Percentiles rank a stretch among this genome's conserved stretches.
phyloP scores from a whole-genome alignment of 2,797 vertebrate species.

The Coendou prehensilis region DNA sequence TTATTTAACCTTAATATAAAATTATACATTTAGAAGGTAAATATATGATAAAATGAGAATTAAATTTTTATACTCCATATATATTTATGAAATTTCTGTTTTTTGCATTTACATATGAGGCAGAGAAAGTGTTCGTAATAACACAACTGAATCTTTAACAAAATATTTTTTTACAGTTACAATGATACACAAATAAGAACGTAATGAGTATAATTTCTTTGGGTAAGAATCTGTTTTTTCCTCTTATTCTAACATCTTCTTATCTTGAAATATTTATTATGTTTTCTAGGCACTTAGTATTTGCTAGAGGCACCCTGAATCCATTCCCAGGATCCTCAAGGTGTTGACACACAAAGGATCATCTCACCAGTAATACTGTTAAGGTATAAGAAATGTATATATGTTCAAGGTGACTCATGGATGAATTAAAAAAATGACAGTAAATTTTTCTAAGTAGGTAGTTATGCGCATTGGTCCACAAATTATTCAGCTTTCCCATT shows the following conservation, averaged over 20 bases:
- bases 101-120: not conserved
- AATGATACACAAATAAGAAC: constrained; percentile 35
- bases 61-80: not conserved
- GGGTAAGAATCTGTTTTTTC: not conserved
- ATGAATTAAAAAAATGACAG: constrained; percentile 66
- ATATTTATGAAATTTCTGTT: not conserved
- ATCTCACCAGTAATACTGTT: not conserved
- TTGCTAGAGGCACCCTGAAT: constrained; percentile 30
- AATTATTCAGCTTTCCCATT: not conserved
- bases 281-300: constrained; percentile 65
- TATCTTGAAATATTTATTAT: constrained; percentile 72
- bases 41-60: not conserved
- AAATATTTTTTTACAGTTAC: constrained; percentile 44
- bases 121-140: constrained; percentile 24
- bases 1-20: not conserved
- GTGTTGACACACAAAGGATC: not conserved
- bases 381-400: constrained; percentile 17
- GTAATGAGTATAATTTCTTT: constrained; percentile 11
- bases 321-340: constrained; percentile 11
- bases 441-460: constrained; percentile 43
- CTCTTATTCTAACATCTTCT: constrained; percentile 51
- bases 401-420: constrained; percentile 25
- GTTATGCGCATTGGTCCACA: not conserved
- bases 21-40: not conserved
- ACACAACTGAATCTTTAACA: not conserved